These are phyloP conservation scores for Chorisops tibialis DNA, from an alignment of 2,888 invertebrate species.

Conservation along the genomic window DNA sequence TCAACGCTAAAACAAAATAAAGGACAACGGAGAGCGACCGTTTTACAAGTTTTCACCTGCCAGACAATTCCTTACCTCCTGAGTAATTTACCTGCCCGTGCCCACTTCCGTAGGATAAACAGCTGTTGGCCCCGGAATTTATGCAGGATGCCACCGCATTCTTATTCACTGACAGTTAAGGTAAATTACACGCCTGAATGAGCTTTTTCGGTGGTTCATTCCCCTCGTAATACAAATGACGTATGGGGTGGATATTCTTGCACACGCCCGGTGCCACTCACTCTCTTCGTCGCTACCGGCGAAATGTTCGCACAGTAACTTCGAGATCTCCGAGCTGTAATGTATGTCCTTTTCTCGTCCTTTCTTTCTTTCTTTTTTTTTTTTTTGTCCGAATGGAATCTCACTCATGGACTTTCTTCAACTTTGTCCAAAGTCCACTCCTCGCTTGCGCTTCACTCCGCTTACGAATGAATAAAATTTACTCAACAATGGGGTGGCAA, in stretches of 20 bases:
- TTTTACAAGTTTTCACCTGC: constrained; percentile 6
- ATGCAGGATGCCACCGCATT: constrained; percentile 30
- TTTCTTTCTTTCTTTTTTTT: too few species aligned
- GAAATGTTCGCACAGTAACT: background rate
- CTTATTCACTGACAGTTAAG: constrained; percentile 36
- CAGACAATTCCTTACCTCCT: background rate
- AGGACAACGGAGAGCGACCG: background rate
- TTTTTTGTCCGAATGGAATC: too few species aligned
- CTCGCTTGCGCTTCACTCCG: too few species aligned
- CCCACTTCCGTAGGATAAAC: constrained; percentile 8
- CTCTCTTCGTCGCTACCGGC: background rate
- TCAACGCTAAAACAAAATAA: background rate
- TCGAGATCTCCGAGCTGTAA: background rate
- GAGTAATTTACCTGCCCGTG: background rate
- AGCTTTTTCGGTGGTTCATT: constrained; percentile 31
- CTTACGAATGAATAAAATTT: too few species aligned
- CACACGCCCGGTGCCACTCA: background rate
- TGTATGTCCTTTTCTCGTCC: too few species aligned
- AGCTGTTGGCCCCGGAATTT: constrained; percentile 15
- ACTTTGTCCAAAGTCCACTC: too few species aligned
- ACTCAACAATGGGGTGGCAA: background rate
- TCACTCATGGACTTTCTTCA: too few species aligned
- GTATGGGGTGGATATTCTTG: constrained; percentile 5
- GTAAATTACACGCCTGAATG: constrained; percentile 37
- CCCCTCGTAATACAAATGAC: background rate